Percentiles rank a stretch among this genome's conserved stretches.
phyloP scores from a whole-genome alignment of 1,140 invertebrate species.

The Drosophila kanapiae region DNA sequence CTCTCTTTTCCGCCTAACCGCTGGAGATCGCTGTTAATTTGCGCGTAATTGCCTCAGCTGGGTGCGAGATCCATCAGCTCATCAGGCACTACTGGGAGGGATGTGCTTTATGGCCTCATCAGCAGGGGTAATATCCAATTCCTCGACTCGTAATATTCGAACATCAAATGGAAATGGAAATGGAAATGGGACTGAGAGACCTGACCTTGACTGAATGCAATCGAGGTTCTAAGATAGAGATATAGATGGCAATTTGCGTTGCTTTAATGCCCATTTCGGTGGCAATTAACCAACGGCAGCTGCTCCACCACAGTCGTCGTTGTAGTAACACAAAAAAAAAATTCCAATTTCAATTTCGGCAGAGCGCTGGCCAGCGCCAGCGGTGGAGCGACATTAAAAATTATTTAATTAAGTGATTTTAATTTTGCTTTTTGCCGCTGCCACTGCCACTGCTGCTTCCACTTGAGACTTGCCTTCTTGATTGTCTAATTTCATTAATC shows the following conservation, averaged over 20 bases:
- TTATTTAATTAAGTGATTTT: constrained; percentile 83
- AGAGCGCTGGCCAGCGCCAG: background rate
- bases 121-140: constrained; percentile 53
- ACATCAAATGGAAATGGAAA: constrained; percentile 28
- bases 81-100: constrained; percentile 5
- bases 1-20: background rate
- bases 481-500: constrained; percentile 84
- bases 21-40: constrained; percentile 36
- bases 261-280: constrained; percentile 53
- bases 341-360: constrained; percentile 23
- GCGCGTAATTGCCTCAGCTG: constrained; percentile 21
- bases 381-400: constrained; percentile 65
- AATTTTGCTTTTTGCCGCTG: constrained; percentile 56
- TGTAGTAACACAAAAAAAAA: background rate
- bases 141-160: constrained; percentile 25
- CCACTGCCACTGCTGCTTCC: constrained; percentile 5
- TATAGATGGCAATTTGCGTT: constrained; percentile 15
- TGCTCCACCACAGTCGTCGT: constrained; percentile 46
- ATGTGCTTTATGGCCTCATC: constrained; percentile 67
- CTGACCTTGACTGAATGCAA: constrained; percentile 10
- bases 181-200: constrained; percentile 2
- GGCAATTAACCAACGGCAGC: constrained; percentile 73
- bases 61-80: constrained; percentile 26
- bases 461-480: constrained; percentile 55
- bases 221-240: constrained; percentile 22